Evolutionary conservation across 2,113 vertebrate genomes (phyloP).

Genomic region (Trogon melanurus): DNA sequence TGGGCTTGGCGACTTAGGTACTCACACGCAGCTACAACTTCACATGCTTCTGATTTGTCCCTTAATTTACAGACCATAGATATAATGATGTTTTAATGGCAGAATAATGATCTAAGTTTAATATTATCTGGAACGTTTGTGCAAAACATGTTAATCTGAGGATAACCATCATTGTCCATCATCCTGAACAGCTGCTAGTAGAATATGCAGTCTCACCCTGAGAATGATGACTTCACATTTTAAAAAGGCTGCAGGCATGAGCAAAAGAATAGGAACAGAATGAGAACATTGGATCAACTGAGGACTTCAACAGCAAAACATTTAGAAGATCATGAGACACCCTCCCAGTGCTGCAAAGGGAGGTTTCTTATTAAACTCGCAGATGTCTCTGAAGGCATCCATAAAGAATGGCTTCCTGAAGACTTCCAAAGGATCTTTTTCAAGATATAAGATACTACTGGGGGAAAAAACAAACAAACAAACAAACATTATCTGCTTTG

Average conservation of each 20-base stretch:
- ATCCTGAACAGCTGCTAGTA: conserved; percentile 22
- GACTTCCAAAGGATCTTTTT: conserved; percentile 3
- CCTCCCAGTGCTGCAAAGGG: background rate
- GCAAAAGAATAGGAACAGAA: conserved; percentile 40
- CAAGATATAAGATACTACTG: background rate
- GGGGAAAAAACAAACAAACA: too few relatives aligned
- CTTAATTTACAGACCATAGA: background rate
- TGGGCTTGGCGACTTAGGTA: background rate
- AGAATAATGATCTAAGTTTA: conserved; percentile 15
- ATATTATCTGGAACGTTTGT: background rate
- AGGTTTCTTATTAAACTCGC: background rate
- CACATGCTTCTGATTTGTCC: background rate
- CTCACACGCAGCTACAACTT: background rate
- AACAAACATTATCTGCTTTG: background rate
- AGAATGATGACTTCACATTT: conserved; percentile 21
- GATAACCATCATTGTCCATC: background rate
- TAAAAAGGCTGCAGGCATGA: conserved; percentile 40
- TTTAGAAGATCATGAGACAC: conserved; percentile 11
- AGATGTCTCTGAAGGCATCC: background rate
- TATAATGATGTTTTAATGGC: background rate
- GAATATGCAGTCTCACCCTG: conserved; percentile 12
- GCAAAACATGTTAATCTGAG: conserved; percentile 4
- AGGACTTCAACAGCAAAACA: conserved; percentile 36
- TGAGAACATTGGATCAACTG: conserved; percentile 41
- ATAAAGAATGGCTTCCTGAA: background rate